A percentile compares a stretch with the other conserved stretches of the same genome.
These are phyloP conservation scores for Anomalospiza imberbis DNA, from an alignment of 2,797 vertebrate species.

Conservation along the genomic window DNA sequence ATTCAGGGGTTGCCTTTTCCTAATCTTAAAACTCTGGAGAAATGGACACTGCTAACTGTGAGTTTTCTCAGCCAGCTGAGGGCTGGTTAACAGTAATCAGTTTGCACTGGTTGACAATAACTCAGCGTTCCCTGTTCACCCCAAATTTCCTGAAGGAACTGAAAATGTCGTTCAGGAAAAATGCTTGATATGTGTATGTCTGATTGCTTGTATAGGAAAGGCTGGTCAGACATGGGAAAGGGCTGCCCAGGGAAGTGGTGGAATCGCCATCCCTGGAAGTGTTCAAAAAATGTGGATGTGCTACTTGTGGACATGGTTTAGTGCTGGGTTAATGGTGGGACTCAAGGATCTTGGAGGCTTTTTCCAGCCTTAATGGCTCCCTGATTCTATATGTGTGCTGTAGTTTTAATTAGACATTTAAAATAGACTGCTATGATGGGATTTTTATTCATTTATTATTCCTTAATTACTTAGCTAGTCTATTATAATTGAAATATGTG, in stretches of 20 bases:
- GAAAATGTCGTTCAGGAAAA: not conserved
- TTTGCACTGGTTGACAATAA: not conserved
- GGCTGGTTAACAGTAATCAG: not conserved
- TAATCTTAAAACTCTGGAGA: not conserved
- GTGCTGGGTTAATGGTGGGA: not conserved
- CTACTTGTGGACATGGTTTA: not conserved
- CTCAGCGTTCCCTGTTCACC: not conserved
- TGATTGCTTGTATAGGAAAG: not conserved
- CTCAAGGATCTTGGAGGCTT: not conserved
- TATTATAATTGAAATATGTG: not conserved
- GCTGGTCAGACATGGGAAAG: not conserved
- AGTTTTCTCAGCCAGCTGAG: not conserved
- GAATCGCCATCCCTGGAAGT: not conserved
- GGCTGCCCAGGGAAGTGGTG: not conserved
- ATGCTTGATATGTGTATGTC: not conserved
- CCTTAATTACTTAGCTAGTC: not conserved
- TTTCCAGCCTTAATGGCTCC: not conserved
- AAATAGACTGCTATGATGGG: not conserved
- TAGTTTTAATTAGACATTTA: not conserved
- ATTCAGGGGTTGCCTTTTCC: not conserved
- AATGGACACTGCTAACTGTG: not conserved
- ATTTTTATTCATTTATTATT: not conserved
- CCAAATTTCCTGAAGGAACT: not conserved
- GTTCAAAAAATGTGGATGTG: not conserved
- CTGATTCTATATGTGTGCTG: not conserved